Conservation (phyloP, 2,113 vertebrate species). For the Neolamprologus fasciatus region DNA sequence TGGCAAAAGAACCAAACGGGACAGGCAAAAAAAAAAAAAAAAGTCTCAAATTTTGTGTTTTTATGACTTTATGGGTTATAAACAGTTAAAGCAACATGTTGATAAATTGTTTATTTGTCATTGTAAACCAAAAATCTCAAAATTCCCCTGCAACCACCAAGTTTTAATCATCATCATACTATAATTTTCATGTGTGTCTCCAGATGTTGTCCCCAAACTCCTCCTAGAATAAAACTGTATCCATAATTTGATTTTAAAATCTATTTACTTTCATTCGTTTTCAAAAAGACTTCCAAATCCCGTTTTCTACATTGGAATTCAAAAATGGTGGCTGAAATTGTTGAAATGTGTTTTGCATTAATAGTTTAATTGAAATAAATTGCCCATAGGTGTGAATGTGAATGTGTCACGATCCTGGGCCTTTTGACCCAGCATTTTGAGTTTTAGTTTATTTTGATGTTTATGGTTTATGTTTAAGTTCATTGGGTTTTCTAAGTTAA, state of each 20-base stretch:
- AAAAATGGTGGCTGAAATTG: neutral
- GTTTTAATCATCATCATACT: neutral
- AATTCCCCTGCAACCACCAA: neutral
- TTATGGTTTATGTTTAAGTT: neutral
- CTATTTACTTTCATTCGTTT: fast-evolving
- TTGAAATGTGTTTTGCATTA: neutral
- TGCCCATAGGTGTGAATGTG: fast-evolving
- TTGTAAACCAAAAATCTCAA: neutral
- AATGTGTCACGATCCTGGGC: neutral
- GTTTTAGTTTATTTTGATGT: fast-evolving
- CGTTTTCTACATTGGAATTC: neutral
- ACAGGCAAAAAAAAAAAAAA: neutral
- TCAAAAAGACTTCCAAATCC: neutral
- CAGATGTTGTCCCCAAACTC: neutral
- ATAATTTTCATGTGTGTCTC: neutral
- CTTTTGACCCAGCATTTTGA: neutral
- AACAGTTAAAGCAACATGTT: neutral
- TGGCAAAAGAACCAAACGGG: no score
- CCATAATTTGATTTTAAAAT: neutral
- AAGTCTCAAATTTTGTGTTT: neutral
- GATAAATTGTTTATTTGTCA: neutral
- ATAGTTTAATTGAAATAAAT: neutral
- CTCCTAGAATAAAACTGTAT: neutral
- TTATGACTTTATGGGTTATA: neutral
- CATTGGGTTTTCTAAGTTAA: neutral